Conservation (phyloP, 2,888 invertebrate genomes). For the Dryocosmus kuriphilus region DNA sequence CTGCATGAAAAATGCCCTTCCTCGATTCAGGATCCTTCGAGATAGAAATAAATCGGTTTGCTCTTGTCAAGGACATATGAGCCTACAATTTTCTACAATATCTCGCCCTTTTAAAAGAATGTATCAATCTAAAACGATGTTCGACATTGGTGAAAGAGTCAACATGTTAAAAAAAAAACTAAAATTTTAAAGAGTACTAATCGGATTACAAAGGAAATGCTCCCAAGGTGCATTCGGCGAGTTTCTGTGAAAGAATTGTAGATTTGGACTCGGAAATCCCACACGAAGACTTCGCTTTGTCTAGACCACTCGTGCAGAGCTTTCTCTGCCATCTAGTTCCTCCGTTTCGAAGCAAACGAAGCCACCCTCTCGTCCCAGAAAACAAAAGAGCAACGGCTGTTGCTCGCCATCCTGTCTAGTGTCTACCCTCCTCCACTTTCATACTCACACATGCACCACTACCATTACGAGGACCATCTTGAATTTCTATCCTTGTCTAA, state of each 20-base stretch:
- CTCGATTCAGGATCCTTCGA: not conserved
- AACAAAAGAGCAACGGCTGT: slow-evolving; percentile 74
- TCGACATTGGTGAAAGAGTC: not conserved
- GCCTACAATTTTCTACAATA: not conserved
- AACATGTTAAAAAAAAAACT: not conserved
- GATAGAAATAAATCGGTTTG: too few species aligned
- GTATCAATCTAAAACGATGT: not conserved
- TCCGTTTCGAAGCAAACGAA: slow-evolving; percentile 65
- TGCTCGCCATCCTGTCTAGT: slow-evolving; percentile 61
- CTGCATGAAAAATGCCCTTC: not conserved
- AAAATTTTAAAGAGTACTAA: slow-evolving; percentile 8
- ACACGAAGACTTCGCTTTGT: slow-evolving; percentile 38
- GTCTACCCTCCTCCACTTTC: slow-evolving; percentile 42
- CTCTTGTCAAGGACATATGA: not conserved
- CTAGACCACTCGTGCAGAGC: slow-evolving; percentile 47
- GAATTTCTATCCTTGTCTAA: slow-evolving; percentile 32
- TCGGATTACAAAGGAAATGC: slow-evolving; percentile 16
- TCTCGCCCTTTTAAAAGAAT: not conserved
- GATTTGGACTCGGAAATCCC: slow-evolving; percentile 22
- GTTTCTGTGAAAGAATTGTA: slow-evolving; percentile 29
- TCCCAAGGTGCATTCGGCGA: not conserved
- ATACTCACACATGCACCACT: slow-evolving; percentile 41
- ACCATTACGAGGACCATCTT: slow-evolving; percentile 40
- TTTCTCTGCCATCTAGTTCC: slow-evolving; percentile 56
- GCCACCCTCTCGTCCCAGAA: slow-evolving; percentile 68